Evolutionary conservation across 2,797 vertebrate genomes (phyloP).

Genomic region (Mycteria americana): DNA sequence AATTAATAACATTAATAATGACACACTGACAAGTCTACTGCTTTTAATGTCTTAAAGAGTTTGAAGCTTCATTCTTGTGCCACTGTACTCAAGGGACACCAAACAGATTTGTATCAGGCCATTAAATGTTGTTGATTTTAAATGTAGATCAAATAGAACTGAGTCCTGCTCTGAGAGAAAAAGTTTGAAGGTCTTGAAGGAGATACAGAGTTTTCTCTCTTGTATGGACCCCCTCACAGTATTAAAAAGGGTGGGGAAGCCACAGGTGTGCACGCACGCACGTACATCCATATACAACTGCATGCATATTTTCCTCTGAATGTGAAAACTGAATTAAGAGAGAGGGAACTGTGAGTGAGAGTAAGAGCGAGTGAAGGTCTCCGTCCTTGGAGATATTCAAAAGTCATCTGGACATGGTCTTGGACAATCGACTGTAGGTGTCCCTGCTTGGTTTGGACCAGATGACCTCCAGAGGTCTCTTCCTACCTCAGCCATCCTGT

Average conservation of each 20-base stretch:
- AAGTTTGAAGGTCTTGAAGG: background rate
- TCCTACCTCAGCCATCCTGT: background rate
- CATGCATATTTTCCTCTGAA: background rate
- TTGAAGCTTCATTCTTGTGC: background rate
- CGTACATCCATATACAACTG: background rate
- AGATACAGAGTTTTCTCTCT: background rate
- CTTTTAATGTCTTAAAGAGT: background rate
- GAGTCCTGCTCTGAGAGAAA: background rate
- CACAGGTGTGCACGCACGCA: background rate
- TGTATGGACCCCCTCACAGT: fast-evolving
- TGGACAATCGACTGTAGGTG: background rate
- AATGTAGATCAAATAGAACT: background rate
- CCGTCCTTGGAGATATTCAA: background rate
- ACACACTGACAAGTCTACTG: background rate
- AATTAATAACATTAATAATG: background rate
- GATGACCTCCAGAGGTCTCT: background rate
- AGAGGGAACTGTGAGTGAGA: background rate
- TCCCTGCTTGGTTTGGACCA: background rate
- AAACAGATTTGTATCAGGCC: background rate
- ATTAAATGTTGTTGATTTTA: background rate
- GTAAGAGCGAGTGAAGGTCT: background rate
- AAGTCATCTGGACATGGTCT: background rate
- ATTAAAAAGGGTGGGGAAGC: background rate
- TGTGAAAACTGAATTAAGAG: background rate
- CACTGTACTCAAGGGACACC: background rate